Base-by-base conservation (phyloP, 1,140 invertebrate species). In the Drosophila rufa region DNA sequence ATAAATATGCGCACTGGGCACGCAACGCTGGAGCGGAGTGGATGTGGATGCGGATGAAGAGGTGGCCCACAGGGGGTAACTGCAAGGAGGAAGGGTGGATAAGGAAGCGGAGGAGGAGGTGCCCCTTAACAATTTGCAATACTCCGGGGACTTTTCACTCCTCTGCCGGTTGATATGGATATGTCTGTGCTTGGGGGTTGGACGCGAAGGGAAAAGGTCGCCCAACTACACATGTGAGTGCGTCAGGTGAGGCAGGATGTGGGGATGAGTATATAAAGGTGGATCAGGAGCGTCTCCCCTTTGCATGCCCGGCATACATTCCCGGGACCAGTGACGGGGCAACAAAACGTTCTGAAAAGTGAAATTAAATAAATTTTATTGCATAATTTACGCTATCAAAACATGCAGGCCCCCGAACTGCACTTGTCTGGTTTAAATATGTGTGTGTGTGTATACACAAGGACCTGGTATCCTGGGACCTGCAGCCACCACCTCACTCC, bases 281-380 rank as follows among this genome's bases (percentile, higher is more conserved):
- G 25, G 47, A 14, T 27, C 50, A 7, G 56, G 42, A 17, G 8
- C 19, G 40, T 25, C 58, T 22, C 14, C 66, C 57, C 19, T 33
- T 74, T 73, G 82, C 82, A 86, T 86, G 79, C 57, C 65, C 51
- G 36, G 51, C 69, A 48, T 61, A 62, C 82, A 82, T 87, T 81
- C 46, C 51, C 55, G 45, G 76, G 50, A 55, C 38, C 67, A 73
- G 73, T 66, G 76, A 65, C 61, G 53, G 70, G 60, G 64, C 83
- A 74, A 87, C 84, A 87, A 89, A 87, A 83, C 80, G 84, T 84
- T 87, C 80, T 82, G 84, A 90, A 81, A 82, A 90, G 85, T 84
- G 85, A 90, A 90, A 90, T 90, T 90, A 90, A 90, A 90, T 90
- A 90, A 90, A 90, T 90, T 90, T 90, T 90, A 85, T 90, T 90